Percentiles rank a stretch among this genome's conserved stretches.
These are phyloP conservation scores for Escarpia spicata DNA, from an alignment of 2,888 invertebrate genomes.

Conservation along the genomic window DNA sequence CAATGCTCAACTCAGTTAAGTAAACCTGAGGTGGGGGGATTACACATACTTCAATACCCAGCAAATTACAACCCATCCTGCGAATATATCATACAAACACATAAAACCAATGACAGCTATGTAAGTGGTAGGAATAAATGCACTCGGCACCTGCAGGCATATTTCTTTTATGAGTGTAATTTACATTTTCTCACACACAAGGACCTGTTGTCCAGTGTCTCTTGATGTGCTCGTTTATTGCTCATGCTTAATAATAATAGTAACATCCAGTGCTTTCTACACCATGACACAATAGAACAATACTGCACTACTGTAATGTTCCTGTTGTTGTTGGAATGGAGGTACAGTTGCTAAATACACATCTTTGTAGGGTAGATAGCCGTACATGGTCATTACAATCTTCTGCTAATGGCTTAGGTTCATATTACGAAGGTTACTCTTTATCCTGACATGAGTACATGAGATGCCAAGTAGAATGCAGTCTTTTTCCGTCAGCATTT, in stretches of 20 bases:
- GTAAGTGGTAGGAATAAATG: background rate
- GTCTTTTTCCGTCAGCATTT: background rate
- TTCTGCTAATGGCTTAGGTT: background rate
- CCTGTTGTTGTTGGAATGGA: background rate
- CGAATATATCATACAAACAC: background rate
- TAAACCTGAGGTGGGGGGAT: background rate
- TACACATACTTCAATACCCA: background rate
- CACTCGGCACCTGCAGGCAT: background rate
- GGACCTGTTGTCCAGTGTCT: background rate
- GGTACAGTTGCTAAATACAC: background rate
- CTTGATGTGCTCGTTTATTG: background rate
- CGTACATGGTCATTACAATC: background rate
- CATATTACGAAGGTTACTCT: background rate
- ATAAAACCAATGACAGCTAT: background rate
- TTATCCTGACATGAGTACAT: background rate
- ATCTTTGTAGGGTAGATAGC: background rate
- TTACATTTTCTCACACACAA: background rate
- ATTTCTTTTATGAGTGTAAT: background rate
- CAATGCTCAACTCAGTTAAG: background rate
- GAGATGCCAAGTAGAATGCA: background rate
- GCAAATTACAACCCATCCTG: background rate
- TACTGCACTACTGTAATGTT: too few relatives aligned
- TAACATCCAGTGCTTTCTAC: background rate
- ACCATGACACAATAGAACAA: background rate
- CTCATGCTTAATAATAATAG: background rate